Conservation (phyloP, 2,888 invertebrate genomes). For the Uropetala carovei region DNA sequence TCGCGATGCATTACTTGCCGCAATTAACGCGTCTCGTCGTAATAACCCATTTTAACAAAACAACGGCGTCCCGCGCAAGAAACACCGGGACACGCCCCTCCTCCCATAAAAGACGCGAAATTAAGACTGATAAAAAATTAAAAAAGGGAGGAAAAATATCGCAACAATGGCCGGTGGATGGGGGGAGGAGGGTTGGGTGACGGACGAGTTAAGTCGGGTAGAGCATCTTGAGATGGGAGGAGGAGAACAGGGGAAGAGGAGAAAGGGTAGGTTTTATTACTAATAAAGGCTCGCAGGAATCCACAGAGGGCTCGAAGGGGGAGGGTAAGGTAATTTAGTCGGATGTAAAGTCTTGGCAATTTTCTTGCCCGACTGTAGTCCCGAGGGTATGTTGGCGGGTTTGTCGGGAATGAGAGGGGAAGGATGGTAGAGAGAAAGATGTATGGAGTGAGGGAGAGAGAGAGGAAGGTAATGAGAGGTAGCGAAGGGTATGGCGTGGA, state of each 20-base stretch:
- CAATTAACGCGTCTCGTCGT: slow-evolving; percentile 34
- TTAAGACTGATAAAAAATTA: slow-evolving; percentile 18
- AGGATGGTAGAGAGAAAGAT: background rate
- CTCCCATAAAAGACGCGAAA: slow-evolving; percentile 42
- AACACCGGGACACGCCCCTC: slow-evolving; percentile 30
- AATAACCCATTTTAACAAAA: background rate
- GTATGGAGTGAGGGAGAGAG: slow-evolving; percentile 1
- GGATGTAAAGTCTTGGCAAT: slow-evolving; percentile 61
- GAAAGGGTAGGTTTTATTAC: slow-evolving; percentile 53
- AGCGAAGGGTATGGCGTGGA: background rate
- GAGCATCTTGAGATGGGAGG: background rate
- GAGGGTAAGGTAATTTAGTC: slow-evolving; percentile 52
- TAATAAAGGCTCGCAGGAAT: slow-evolving; percentile 53
- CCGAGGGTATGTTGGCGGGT: slow-evolving; percentile 54
- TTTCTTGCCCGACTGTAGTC: slow-evolving; percentile 30
- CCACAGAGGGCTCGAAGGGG: background rate
- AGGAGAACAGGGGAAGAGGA: background rate
- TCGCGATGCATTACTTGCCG: slow-evolving; percentile 26
- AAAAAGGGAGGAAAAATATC: slow-evolving; percentile 31
- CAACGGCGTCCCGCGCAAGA: background rate
- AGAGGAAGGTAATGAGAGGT: background rate
- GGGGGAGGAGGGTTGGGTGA: background rate
- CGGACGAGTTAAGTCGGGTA: background rate
- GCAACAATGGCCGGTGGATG: background rate
- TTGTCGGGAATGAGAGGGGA: background rate